A percentile compares a stretch with the other conserved stretches of the same genome.
Conservation (phyloP, 2,113 vertebrate genomes). For the Macrotus californicus region DNA sequence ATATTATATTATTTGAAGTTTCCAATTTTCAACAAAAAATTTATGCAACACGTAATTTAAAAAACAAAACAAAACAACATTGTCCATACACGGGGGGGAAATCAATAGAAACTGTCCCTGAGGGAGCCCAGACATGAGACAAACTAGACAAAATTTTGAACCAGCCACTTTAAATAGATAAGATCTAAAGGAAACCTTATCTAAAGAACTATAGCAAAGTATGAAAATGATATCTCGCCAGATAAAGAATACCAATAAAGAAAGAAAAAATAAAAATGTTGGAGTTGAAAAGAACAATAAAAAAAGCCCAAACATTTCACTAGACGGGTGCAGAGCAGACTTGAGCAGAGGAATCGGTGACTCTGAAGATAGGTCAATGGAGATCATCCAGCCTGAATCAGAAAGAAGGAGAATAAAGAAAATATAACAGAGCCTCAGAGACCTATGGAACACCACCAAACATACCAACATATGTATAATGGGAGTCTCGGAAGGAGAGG, state of each 20-base stretch:
- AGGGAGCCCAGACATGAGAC: background rate
- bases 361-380: background rate
- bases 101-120: background rate
- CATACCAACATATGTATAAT: background rate
- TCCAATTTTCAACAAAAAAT: background rate
- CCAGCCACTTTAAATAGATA: background rate
- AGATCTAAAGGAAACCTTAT: background rate
- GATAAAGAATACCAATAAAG: background rate
- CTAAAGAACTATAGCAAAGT: background rate
- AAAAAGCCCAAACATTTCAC: background rate
- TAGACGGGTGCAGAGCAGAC: background rate
- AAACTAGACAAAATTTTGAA: background rate
- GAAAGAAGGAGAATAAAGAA: background rate
- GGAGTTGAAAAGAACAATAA: background rate
- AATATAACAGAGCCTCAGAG: background rate
- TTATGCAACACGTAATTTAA: background rate
- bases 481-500: background rate
- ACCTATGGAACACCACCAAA: background rate
- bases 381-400: background rate
- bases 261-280: background rate
- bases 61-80: background rate
- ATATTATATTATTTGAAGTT: background rate
- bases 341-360: background rate
- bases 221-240: background rate
- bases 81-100: background rate